These are phyloP conservation scores for Tachypleus tridentatus DNA, from an alignment of 1,140 invertebrate species.

Conservation along the genomic window DNA sequence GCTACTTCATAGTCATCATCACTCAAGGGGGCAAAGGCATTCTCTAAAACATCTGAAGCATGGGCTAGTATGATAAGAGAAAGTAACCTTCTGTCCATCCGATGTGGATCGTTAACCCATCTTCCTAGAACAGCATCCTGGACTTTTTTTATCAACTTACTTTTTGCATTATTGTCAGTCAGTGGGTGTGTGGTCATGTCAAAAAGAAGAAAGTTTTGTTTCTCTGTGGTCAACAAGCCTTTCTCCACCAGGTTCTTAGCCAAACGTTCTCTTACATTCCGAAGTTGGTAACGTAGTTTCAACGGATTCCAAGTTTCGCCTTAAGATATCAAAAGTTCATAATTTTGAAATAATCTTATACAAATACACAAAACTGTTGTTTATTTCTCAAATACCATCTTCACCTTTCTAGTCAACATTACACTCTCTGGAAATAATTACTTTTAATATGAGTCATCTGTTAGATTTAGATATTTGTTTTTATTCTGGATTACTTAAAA, in stretches of 20 bases:
- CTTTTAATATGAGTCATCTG: too few relatives aligned
- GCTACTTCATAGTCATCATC: conserved; percentile 98
- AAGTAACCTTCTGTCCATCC: conserved; percentile 89
- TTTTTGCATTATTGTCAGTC: conserved; percentile 90
- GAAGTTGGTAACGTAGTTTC: conserved; percentile 93
- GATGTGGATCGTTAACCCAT: conserved; percentile 95
- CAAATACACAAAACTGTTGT: neutral
- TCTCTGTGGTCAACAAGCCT: conserved; percentile 98
- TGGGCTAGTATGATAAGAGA: conserved; percentile 91
- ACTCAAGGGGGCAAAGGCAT: conserved; percentile 96
- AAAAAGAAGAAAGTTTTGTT: conserved; percentile 98
- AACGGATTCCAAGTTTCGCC: conserved; percentile 99
- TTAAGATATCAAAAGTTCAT: conserved; percentile 35
- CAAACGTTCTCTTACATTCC: conserved; percentile 96
- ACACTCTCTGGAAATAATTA: too few relatives aligned
- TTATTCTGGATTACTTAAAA: too few relatives aligned
- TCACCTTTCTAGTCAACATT: too few relatives aligned
- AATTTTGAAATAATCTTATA: neutral
- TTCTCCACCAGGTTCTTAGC: conserved; percentile 99
- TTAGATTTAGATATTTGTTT: too few relatives aligned
- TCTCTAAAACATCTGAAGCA: conserved; percentile 96
- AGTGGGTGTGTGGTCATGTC: conserved; percentile 99
- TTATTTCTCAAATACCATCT: too few relatives aligned
- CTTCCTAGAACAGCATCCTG: conserved; percentile 92
- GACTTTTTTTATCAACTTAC: conserved; percentile 93